Percentiles rank a stretch among this genome's conserved stretches.
phyloP scores from a whole-genome alignment of 2,797 vertebrate species.

The Adelosebastes latens region DNA sequence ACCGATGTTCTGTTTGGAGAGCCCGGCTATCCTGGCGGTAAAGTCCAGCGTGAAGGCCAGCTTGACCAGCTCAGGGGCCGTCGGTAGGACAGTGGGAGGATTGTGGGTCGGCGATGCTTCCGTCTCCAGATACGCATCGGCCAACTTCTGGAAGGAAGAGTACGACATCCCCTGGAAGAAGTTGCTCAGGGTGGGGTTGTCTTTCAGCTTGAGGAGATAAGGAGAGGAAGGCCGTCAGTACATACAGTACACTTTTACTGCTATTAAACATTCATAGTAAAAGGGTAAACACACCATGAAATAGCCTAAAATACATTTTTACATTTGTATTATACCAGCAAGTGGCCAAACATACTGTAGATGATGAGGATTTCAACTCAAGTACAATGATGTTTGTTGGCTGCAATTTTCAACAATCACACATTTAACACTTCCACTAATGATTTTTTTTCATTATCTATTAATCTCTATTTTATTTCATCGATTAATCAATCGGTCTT shows the following conservation, averaged over 20 bases:
- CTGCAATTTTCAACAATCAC: neutral
- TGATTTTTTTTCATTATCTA: neutral
- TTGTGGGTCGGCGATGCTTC: conserved; percentile 36
- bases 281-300: neutral
- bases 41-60: conserved; percentile 88
- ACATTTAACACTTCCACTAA: neutral
- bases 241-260: neutral
- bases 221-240: neutral
- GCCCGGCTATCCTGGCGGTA: conserved; percentile 83
- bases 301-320: neutral
- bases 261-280: neutral
- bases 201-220: conserved; percentile 81
- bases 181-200: conserved; percentile 77
- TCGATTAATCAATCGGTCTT: neutral
- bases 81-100: conserved; percentile 17
- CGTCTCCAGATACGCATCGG: conserved; percentile 80
- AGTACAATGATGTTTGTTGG: neutral
- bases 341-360: neutral
- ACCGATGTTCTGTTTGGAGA: conserved; percentile 81
- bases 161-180: conserved; percentile 88
- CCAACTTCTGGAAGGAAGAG: conserved; percentile 87
- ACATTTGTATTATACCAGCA: neutral
- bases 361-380: neutral
- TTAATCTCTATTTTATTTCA: neutral
- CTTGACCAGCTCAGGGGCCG: conserved; percentile 81